These are phyloP conservation scores for Diplosoma virens DNA, from an alignment of 23 tunicate species.

Conservation along the genomic window DNA sequence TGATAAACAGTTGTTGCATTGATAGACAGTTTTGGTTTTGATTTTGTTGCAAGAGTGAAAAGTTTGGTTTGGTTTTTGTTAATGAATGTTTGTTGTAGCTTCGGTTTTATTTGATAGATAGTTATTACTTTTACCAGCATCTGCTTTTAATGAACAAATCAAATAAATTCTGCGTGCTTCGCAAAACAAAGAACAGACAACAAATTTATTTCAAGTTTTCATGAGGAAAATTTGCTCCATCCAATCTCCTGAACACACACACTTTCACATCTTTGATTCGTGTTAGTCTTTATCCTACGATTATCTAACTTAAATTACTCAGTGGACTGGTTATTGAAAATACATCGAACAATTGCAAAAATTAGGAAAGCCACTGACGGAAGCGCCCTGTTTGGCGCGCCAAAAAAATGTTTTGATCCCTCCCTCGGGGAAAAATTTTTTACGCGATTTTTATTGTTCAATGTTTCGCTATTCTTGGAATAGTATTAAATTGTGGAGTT, in stretches of 20 bases:
- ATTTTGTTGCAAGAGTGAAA: too few species aligned
- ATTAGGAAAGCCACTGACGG: constrained; percentile 4
- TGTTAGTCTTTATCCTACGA: background rate
- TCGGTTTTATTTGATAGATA: too few species aligned
- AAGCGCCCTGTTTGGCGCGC: constrained; percentile 57
- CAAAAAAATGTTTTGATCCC: constrained; percentile 56
- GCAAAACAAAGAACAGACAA: too few species aligned
- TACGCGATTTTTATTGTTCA: constrained; percentile 34
- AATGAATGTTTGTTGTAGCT: too few species aligned
- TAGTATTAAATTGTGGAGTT: background rate
- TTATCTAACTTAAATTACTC: background rate
- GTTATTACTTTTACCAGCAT: too few species aligned
- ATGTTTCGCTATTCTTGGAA: background rate
- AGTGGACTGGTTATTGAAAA: constrained; percentile 52
- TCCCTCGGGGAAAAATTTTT: constrained; percentile 38
- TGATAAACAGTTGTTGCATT: too few species aligned
- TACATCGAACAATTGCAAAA: constrained; percentile 31
- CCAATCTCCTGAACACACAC: constrained; percentile 25
- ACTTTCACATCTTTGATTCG: constrained; percentile 19
- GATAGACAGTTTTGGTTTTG: too few species aligned
- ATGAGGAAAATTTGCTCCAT: background rate
- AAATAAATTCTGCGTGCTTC: too few species aligned
- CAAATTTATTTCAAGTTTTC: constrained; percentile 29
- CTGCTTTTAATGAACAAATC: too few species aligned
- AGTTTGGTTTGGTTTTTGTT: too few species aligned